phyloP scores from a whole-genome alignment of 2,113 vertebrate genomes.

The Psittacula cyanocephala region DNA sequence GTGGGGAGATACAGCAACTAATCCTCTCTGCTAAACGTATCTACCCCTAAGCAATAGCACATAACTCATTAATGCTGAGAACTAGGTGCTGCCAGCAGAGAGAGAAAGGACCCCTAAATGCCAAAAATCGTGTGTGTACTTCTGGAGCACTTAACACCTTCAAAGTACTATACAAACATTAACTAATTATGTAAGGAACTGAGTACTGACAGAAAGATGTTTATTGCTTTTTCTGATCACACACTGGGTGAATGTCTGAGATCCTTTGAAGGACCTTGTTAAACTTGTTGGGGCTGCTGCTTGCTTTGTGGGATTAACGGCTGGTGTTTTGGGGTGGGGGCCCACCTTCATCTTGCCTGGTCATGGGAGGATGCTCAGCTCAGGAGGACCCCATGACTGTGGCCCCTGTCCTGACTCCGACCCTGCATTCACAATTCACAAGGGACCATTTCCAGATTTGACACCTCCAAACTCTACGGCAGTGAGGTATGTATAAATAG shows the following conservation, averaged over 20 bases:
- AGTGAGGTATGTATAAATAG: background rate
- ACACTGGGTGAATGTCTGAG: background rate
- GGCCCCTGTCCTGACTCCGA: background rate
- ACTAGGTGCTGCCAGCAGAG: background rate
- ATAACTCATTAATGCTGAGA: background rate
- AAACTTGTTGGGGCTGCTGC: background rate
- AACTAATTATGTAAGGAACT: slow-evolving; percentile 17
- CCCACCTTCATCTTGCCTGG: background rate
- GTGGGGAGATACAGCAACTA: background rate
- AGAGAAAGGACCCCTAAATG: background rate
- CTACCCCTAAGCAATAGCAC: background rate
- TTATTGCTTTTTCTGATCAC: background rate
- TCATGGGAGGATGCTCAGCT: background rate
- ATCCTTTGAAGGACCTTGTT: background rate
- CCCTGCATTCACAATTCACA: background rate
- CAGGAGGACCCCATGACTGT: background rate
- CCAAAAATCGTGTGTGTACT: background rate
- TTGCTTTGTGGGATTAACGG: background rate
- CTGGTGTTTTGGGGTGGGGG: background rate
- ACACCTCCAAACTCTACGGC: background rate
- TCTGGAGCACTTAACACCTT: background rate
- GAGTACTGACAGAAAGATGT: background rate
- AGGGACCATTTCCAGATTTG: background rate
- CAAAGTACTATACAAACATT: background rate
- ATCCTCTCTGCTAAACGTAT: background rate